Evolutionary conservation across 2,888 invertebrate species (phyloP).

Genomic region (Lycaena phlaeas): DNA sequence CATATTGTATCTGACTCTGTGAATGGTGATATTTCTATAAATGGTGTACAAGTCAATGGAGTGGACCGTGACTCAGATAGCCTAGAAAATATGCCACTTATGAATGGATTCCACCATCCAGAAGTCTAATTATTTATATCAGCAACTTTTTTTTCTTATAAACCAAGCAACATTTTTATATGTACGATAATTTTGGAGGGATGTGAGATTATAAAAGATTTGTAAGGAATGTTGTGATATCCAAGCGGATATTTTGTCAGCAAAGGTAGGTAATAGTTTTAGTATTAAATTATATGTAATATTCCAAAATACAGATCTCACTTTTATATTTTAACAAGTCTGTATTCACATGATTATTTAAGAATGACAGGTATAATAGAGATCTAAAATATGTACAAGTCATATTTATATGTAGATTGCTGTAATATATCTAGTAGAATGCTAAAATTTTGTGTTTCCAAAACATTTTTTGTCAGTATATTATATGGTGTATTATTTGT

Average conservation of each 20-base stretch:
- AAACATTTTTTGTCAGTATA: too few relatives aligned
- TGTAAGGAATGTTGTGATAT: conserved; percentile 33
- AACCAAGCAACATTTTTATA: conserved; percentile 10
- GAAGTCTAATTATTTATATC: conserved; percentile 17
- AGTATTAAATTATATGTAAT: background rate
- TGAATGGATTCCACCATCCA: conserved; percentile 55
- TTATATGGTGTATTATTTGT: conserved; percentile 28
- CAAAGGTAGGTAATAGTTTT: conserved; percentile 22
- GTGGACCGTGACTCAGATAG: conserved; percentile 27
- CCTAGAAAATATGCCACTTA: conserved; percentile 31
- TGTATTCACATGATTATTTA: background rate
- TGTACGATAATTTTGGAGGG: conserved; percentile 17
- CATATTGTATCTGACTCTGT: conserved; percentile 24
- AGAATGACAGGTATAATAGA: background rate
- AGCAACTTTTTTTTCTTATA: background rate
- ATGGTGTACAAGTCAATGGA: conserved; percentile 21
- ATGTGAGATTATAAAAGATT: background rate
- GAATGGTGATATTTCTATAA: conserved; percentile 19
- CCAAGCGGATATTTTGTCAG: conserved; percentile 42
- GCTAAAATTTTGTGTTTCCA: background rate
- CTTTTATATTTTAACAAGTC: conserved; percentile 43
- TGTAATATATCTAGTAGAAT: too few relatives aligned
- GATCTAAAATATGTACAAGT: background rate
- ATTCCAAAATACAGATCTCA: conserved; percentile 34
- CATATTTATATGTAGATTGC: too few relatives aligned